These are phyloP conservation scores for Oncorhynchus kisutch DNA, from an alignment of 2,113 vertebrate species.

Conservation along the genomic window DNA sequence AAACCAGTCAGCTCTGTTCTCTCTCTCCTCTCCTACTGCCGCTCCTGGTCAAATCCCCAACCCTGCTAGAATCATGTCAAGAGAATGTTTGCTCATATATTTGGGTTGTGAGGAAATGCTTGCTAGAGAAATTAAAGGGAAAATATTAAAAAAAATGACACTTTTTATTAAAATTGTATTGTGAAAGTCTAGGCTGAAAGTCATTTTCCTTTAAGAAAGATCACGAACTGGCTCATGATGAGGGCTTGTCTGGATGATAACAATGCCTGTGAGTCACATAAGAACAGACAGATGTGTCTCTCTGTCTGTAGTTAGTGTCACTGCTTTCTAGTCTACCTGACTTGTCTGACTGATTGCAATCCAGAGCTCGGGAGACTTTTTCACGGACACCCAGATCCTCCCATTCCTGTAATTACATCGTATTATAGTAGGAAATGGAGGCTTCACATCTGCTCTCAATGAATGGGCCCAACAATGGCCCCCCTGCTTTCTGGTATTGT, in stretches of 20 bases:
- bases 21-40: slow-evolving; percentile 4
- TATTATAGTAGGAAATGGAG: slow-evolving; percentile 72
- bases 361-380: slow-evolving; percentile 50
- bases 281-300: neutral
- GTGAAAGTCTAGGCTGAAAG: slow-evolving; percentile 20
- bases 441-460: slow-evolving; percentile 74
- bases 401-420: slow-evolving; percentile 68
- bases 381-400: slow-evolving; percentile 45
- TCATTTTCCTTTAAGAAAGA: slow-evolving; percentile 28
- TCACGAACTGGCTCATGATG: slow-evolving; percentile 56
- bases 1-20: slow-evolving; percentile 30
- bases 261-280: slow-evolving; percentile 39
- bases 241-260: slow-evolving; percentile 37
- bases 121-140: slow-evolving; percentile 35
- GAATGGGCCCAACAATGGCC: slow-evolving; percentile 62
- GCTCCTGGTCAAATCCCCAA: neutral
- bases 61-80: slow-evolving; percentile 19
- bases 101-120: slow-evolving; percentile 9
- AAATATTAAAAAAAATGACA: neutral
- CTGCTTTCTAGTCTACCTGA: slow-evolving; percentile 26
- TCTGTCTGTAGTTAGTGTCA: slow-evolving; percentile 31
- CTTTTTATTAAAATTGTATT: too few species aligned
- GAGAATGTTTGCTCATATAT: slow-evolving; percentile 21
- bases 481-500: slow-evolving; percentile 59
- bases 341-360: slow-evolving; percentile 39